phyloP scores from a whole-genome alignment of 2,888 invertebrate genomes.

The Morinoia aosen region DNA sequence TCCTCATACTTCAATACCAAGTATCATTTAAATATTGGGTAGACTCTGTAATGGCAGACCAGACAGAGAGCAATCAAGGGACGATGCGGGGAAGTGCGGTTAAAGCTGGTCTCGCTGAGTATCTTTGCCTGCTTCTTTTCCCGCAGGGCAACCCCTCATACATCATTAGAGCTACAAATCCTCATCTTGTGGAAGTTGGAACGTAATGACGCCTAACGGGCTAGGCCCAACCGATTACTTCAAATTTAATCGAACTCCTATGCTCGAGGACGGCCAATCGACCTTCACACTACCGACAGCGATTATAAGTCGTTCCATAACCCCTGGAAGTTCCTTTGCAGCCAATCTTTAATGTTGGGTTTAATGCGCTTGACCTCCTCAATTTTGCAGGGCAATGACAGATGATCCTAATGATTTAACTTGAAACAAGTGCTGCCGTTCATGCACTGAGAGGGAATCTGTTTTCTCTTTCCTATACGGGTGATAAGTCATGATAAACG shows the following conservation, averaged over 20 bases:
- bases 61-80: background rate
- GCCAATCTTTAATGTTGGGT: background rate
- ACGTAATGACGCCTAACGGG: constrained; percentile 29
- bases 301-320: background rate
- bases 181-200: background rate
- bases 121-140: constrained; percentile 16
- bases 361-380: background rate
- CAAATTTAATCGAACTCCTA: background rate
- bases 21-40: constrained; percentile 32
- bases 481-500: constrained; percentile 26
- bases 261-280: background rate
- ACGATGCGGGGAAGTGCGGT: background rate
- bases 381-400: background rate
- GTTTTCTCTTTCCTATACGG: constrained; percentile 14
- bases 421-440: background rate
- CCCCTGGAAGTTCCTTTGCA: background rate
- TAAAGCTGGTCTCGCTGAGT: background rate
- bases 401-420: background rate
- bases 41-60: background rate
- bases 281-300: constrained; percentile 13
- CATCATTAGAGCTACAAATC: constrained; percentile 42
- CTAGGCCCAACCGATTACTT: background rate
- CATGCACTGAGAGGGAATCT: constrained; percentile 6
- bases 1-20: background rate
- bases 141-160: background rate